Conservation (phyloP, 2,888 invertebrate genomes). For the Willowsia nigromaculata region DNA sequence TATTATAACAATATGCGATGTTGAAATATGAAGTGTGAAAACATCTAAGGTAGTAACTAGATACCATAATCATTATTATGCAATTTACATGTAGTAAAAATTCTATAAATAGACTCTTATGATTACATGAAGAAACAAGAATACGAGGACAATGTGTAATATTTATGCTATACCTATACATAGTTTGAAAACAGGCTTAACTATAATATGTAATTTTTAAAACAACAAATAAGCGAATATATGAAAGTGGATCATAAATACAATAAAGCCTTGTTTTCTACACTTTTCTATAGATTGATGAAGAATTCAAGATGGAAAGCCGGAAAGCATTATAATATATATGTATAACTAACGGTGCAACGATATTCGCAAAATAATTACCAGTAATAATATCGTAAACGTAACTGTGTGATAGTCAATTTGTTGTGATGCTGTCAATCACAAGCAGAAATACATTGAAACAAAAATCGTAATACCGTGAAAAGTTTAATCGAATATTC, state of each 20-base stretch:
- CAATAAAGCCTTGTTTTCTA: constrained; percentile 70
- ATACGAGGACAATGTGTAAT: no score
- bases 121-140: no score
- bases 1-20: no score
- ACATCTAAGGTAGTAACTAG: no score
- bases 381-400: constrained; percentile 28
- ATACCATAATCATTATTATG: no score
- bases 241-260: constrained; percentile 64
- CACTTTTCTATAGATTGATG: constrained; percentile 59
- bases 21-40: no score
- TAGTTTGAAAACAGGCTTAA: no score
- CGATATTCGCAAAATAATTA: neutral
- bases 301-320: neutral
- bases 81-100: no score
- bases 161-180: no score
- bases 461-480: neutral
- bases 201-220: neutral
- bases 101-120: no score
- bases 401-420: constrained; percentile 58
- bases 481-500: neutral
- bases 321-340: constrained; percentile 7
- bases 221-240: neutral
- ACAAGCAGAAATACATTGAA: neutral
- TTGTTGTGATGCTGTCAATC: constrained; percentile 47
- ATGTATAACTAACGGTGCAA: no score